phyloP scores from a whole-genome alignment of 2,888 invertebrate genomes.

The Sturmia bella region DNA sequence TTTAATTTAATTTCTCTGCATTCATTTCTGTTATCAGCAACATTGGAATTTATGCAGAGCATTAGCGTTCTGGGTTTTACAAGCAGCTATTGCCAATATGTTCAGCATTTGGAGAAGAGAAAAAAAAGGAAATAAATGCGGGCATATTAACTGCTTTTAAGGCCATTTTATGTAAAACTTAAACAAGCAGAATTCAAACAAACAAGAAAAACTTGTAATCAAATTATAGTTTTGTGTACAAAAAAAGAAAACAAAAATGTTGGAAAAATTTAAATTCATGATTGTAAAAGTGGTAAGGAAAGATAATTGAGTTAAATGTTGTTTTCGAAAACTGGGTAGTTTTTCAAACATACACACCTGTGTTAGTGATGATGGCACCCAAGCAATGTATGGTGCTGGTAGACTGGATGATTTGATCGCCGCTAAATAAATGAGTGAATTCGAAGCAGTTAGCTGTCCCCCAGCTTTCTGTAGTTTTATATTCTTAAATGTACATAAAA shows the following conservation, averaged over 20 bases:
- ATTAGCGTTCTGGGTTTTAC: not conserved
- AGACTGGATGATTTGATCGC: no score
- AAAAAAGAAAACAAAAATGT: not conserved
- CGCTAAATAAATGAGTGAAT: no score
- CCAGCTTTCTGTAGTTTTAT: no score
- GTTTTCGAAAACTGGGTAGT: no score
- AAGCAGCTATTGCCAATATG: slow-evolving; percentile 6
- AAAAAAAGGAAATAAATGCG: slow-evolving; percentile 32
- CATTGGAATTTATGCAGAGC: slow-evolving; percentile 43
- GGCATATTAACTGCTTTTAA: slow-evolving; percentile 32
- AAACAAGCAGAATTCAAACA: slow-evolving; percentile 36
- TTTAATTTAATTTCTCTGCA: slow-evolving; percentile 3
- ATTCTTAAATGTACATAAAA: no score
- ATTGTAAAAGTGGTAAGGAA: no score
- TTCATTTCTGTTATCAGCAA: slow-evolving; percentile 27
- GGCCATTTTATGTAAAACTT: slow-evolving; percentile 40
- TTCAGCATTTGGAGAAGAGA: not conserved
- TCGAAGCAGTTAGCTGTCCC: no score
- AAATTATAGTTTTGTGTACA: slow-evolving; percentile 38
- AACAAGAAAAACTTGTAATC: slow-evolving; percentile 37
- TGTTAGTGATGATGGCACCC: no score
- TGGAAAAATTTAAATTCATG: no score
- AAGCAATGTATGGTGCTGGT: no score
- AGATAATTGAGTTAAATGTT: no score
- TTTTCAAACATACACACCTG: no score